Evolutionary conservation across 2,888 invertebrate genomes (phyloP).

Genomic region (Ecliptopera silaceata): DNA sequence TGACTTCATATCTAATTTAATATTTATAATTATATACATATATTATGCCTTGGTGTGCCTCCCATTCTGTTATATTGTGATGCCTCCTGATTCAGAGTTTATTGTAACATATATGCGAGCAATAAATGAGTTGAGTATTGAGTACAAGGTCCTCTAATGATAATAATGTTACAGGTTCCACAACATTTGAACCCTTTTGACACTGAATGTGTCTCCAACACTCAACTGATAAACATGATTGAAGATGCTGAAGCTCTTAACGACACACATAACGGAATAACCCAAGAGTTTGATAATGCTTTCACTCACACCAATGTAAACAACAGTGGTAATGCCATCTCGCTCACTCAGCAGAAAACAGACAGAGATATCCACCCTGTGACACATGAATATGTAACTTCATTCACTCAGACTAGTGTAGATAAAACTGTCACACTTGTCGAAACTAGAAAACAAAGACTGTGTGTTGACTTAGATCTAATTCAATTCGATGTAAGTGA

Average conservation of each 20-base stretch:
- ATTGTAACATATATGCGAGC: too few species aligned
- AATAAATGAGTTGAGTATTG: too few species aligned
- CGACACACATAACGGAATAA: conserved; percentile 48
- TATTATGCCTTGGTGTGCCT: too few species aligned
- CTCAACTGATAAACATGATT: conserved; percentile 64
- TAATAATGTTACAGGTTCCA: conserved; percentile 46
- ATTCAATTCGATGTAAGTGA: neutral
- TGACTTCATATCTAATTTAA: too few species aligned
- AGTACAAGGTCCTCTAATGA: too few species aligned
- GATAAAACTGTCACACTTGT: conserved; percentile 14
- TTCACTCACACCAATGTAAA: conserved; percentile 33
- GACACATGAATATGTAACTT: conserved; percentile 22
- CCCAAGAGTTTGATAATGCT: conserved; percentile 60
- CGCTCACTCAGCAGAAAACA: neutral
- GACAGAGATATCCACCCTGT: conserved; percentile 7
- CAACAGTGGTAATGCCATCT: neutral
- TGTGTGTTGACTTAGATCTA: neutral
- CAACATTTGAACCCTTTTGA: conserved; percentile 55
- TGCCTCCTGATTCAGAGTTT: too few species aligned
- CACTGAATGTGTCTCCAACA: conserved; percentile 66
- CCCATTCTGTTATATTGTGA: too few species aligned
- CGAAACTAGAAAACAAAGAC: neutral
- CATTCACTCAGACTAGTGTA: conserved; percentile 32
- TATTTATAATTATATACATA: too few species aligned
- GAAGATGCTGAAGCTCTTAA: conserved; percentile 59